phyloP scores from a whole-genome alignment of 2,113 vertebrate species.

The Orthonyx spaldingii region DNA sequence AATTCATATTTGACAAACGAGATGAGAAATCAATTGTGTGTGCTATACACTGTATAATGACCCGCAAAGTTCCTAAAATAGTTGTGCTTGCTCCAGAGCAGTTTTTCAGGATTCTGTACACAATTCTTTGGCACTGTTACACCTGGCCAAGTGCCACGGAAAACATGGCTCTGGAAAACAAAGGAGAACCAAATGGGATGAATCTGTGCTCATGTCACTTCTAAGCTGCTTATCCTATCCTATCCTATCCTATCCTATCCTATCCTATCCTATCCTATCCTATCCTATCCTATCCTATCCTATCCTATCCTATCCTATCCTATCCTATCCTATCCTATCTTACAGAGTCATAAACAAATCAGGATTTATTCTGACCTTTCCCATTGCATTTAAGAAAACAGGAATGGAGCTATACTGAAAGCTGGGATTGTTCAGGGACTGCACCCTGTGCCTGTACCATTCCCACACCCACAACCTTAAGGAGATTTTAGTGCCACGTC shows the following conservation, averaged over 20 bases:
- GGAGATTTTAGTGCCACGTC: background rate
- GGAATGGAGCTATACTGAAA: background rate
- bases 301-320: no score
- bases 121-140: background rate
- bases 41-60: background rate
- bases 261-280: no score
- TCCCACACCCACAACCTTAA: background rate
- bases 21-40: slow-evolving; percentile 15
- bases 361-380: background rate
- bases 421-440: background rate
- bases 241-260: no score
- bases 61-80: background rate
- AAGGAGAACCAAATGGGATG: background rate
- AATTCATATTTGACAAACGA: background rate
- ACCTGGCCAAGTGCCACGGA: background rate
- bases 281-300: no score
- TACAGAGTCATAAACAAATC: background rate
- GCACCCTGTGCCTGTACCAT: rapidly evolving
- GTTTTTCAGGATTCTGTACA: background rate
- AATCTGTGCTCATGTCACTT: background rate
- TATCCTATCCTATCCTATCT: no score
- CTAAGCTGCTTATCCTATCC: background rate
- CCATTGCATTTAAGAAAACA: background rate
- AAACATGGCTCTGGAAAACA: background rate
- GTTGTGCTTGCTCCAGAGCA: background rate